Base-by-base conservation (phyloP, 2,888 invertebrate species). In the Athalia circularis region DNA sequence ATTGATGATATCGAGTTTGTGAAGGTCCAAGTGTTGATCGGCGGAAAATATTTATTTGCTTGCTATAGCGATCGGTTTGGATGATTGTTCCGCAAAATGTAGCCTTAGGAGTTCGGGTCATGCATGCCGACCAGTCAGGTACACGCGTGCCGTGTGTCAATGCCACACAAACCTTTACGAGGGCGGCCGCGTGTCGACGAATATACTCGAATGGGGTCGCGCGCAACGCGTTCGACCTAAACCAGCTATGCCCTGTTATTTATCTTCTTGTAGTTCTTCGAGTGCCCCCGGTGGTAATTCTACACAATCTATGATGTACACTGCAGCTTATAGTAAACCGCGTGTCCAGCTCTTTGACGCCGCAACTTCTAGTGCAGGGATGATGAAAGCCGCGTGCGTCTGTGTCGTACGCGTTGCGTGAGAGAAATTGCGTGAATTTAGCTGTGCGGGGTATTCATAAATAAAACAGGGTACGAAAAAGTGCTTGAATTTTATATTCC, bases 121-220 rank as follows among this genome's bases (percentile, higher is more conserved):
- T 3, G 54, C 9, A 52, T 15, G 59, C 78, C 80, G 74, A 81
- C 86, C 88, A 88, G 88, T 90, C 90, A 90, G 87, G 85, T 89
- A 90, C 90, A 90, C 89, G 88, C 90, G 86, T 87, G 85, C 86
- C 86, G 86, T 85, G 87, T 89, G 90, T 89, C 90, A 90, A 84
- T 82, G 86, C 85, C 90, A 90, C 85, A 82, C 87, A 81, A 29
- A 65, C 74, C 62, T 75, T 62, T 64, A 64, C 75, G 75, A 79
- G 77, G 80, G 78, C 84, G 87, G 86, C 85, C 86, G 87, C 87
- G 87, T 88, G 89, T 87, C 88, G 83, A 83, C 70, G 59, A 64
- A 57, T 47, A 29, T 29, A 29, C 29, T 29, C 29, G 29, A 29
- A 29, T 74, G 13, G 52, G 15, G 54, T 61, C 70, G 65, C 78